These are phyloP conservation scores for Abscondita cerata DNA, from an alignment of 2,888 invertebrate genomes.

Conservation along the genomic window DNA sequence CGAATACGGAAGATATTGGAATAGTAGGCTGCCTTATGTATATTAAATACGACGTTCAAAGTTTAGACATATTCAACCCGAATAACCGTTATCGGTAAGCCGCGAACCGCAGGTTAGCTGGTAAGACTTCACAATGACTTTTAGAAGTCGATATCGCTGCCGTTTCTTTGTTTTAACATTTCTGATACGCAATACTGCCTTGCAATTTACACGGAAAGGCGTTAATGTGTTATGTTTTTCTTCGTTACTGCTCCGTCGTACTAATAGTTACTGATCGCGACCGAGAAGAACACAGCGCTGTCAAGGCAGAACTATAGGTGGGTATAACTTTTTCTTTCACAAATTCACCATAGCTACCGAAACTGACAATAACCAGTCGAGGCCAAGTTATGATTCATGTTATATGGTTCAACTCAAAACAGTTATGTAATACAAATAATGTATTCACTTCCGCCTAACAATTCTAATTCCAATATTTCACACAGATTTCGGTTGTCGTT, in stretches of 20 bases:
- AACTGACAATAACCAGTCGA: no score
- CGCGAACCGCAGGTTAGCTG: no score
- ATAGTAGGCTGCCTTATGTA: not conserved
- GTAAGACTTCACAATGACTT: no score
- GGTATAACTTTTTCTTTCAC: no score
- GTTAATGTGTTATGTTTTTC: conserved; percentile 17
- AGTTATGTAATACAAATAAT: no score
- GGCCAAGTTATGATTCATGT: no score
- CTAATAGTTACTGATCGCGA: not conserved
- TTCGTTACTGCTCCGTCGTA: conserved; percentile 8
- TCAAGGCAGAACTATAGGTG: conserved; percentile 6
- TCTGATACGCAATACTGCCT: conserved; percentile 13
- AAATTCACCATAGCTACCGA: no score
- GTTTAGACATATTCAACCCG: conserved; percentile 3
- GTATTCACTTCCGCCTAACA: no score
- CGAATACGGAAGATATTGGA: conserved; percentile 8
- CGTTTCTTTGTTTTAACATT: conserved; percentile 13
- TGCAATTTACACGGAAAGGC: conserved; percentile 12
- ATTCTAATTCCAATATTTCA: no score
- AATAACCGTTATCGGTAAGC: conserved; percentile 11
- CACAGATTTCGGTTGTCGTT: no score
- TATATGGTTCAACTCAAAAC: no score
- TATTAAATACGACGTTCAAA: not conserved
- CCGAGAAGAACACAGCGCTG: not conserved
- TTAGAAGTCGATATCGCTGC: conserved; percentile 14